phyloP scores from a whole-genome alignment of 2,113 vertebrate species.

The Embiotoca jacksoni region DNA sequence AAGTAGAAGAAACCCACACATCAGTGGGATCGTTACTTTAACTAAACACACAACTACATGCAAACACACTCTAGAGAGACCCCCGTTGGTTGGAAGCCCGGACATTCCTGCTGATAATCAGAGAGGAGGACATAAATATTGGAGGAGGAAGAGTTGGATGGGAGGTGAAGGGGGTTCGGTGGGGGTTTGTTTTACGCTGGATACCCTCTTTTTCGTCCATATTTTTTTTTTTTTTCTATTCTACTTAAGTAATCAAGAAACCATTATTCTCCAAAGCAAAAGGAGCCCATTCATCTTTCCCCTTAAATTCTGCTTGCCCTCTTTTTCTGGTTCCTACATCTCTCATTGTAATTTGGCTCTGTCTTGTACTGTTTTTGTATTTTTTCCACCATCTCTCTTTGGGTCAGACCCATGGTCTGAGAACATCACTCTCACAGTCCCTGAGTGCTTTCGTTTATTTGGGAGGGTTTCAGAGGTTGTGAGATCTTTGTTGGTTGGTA shows the following conservation, averaged over 20 bases:
- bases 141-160: neutral
- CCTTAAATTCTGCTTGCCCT: neutral
- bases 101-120: conserved; percentile 7
- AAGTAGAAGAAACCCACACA: conserved; percentile 4
- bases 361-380: neutral
- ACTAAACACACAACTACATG: conserved; percentile 3
- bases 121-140: neutral
- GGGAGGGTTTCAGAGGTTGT: neutral
- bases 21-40: neutral
- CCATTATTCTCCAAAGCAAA: too few relatives aligned
- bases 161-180: neutral
- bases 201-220: neutral
- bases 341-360: neutral
- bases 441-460: neutral
- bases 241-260: neutral
- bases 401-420: too few relatives aligned
- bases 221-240: neutral
- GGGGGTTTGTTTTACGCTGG: neutral
- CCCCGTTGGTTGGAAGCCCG: neutral
- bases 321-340: neutral
- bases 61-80: conserved; percentile 10
- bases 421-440: neutral
- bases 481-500: neutral
- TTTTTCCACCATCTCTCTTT: neutral
- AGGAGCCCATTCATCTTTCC: neutral